Evolutionary conservation across 2,888 invertebrate genomes (phyloP).

Genomic region (Drosophila eohydei): DNA sequence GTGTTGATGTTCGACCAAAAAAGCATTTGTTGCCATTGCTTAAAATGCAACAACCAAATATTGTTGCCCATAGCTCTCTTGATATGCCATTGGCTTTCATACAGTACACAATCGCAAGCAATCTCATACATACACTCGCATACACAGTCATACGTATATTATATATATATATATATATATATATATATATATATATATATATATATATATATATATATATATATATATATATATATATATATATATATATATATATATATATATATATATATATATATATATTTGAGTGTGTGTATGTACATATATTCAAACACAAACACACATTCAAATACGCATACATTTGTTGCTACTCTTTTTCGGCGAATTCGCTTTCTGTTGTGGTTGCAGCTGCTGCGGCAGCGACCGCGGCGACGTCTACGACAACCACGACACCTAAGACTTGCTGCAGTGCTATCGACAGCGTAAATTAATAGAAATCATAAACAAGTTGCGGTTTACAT

Average conservation of each 20-base stretch:
- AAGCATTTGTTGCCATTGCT: slow-evolving; percentile 51
- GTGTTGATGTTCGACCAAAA: slow-evolving; percentile 26
- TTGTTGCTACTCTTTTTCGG: slow-evolving; percentile 60
- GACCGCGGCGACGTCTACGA: slow-evolving; percentile 28
- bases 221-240: neutral
- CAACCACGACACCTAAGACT: slow-evolving; percentile 30
- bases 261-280: too few species aligned
- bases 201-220: too few species aligned
- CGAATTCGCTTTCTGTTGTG: slow-evolving; percentile 58
- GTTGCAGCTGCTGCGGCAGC: slow-evolving; percentile 47
- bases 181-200: neutral
- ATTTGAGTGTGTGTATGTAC: neutral
- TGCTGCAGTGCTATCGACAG: slow-evolving; percentile 26
- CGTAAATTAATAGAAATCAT: slow-evolving; percentile 28
- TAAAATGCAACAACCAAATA: slow-evolving; percentile 39
- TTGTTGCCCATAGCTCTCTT: slow-evolving; percentile 31
- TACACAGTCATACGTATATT: slow-evolving; percentile 15
- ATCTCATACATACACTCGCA: slow-evolving; percentile 15
- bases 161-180: neutral
- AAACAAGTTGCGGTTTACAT: slow-evolving; percentile 49
- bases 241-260: neutral
- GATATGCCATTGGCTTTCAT: slow-evolving; percentile 22
- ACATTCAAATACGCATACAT: slow-evolving; percentile 25
- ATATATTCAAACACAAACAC: slow-evolving; percentile 5
- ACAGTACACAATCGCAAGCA: slow-evolving; percentile 36